phyloP scores from a whole-genome alignment of 2,113 vertebrate genomes.

The Synodontis membranacea region DNA sequence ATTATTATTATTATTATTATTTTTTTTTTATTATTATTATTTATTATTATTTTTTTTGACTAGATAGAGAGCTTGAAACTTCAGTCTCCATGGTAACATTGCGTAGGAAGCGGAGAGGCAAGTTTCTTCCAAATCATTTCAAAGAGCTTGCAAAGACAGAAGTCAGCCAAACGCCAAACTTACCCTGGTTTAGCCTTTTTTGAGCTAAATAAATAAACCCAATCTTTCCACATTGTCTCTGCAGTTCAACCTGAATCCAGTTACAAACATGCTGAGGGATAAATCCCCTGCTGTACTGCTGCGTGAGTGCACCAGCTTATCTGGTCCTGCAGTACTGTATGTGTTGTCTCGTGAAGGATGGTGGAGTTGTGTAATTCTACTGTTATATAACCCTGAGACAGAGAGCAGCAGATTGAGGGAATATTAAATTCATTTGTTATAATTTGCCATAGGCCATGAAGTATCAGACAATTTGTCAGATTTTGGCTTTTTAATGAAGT shows the following conservation, averaged over 20 bases:
- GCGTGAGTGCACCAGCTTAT: conserved; percentile 30
- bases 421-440: conserved; percentile 21
- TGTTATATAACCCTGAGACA: conserved; percentile 39
- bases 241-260: conserved; percentile 1
- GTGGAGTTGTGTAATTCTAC: conserved; percentile 30
- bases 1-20: no score
- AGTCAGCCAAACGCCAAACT: neutral
- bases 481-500: conserved; percentile 9
- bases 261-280: neutral
- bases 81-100: conserved; percentile 71
- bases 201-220: conserved; percentile 2
- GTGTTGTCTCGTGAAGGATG: conserved; percentile 12
- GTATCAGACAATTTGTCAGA: neutral
- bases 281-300: neutral
- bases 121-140: conserved; percentile 45
- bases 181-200: conserved; percentile 7
- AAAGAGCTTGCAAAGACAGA: conserved; percentile 27
- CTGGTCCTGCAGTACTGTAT: neutral
- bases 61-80: conserved; percentile 67
- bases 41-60: conserved; percentile 67
- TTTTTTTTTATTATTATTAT: no score
- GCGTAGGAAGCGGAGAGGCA: conserved; percentile 46
- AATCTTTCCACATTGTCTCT: neutral
- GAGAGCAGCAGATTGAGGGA: conserved; percentile 36
- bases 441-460: conserved; percentile 4